phyloP scores from a whole-genome alignment of 2,113 vertebrate genomes.

The Phylloscopus trochiloides region DNA sequence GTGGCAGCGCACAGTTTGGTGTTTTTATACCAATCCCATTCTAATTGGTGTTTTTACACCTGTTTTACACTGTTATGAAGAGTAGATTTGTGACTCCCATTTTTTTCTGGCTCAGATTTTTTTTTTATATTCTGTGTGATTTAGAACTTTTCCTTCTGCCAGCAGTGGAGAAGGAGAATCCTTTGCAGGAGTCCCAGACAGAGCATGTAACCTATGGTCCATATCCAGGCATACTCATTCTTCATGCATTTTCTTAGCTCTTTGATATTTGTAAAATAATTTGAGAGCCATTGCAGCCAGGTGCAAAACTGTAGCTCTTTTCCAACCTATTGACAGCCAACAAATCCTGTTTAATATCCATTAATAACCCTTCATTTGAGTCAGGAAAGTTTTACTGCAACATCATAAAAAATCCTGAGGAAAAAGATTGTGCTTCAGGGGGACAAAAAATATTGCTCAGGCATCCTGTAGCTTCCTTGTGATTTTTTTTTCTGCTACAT shows the following conservation, averaged over 20 bases:
- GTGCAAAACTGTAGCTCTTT: background rate
- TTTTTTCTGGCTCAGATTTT: background rate
- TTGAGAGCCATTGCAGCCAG: background rate
- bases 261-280: background rate
- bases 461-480: fast-evolving
- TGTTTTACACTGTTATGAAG: background rate
- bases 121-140: too few relatives aligned
- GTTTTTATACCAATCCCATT: background rate
- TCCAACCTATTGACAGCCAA: background rate
- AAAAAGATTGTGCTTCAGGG: background rate
- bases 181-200: background rate
- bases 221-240: background rate
- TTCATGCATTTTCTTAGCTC: background rate
- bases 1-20: fast-evolving
- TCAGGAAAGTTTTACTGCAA: background rate
- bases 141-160: background rate
- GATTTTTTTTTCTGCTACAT: background rate
- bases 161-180: background rate
- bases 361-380: background rate
- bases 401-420: background rate
- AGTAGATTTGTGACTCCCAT: background rate
- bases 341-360: background rate
- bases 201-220: fast-evolving
- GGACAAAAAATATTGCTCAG: background rate
- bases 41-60: background rate